Base-by-base conservation (phyloP, 37 sponge, comb jelly and placozoan genomes). In the Agelas oroides region DNA sequence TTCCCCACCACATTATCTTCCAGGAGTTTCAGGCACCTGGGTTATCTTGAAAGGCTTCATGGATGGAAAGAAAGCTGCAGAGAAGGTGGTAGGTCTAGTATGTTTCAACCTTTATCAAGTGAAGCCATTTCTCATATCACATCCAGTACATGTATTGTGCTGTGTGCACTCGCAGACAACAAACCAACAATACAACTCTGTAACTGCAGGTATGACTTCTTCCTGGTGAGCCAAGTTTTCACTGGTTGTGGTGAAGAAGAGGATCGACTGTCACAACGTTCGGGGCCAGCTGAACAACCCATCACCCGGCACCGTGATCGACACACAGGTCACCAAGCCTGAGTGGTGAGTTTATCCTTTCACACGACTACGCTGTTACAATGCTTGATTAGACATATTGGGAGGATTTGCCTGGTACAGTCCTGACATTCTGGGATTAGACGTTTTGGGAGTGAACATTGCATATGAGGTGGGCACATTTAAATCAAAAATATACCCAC, bases 41-140 rank as follows among this genome's bases (percentile, higher is more conserved):
- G 84, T 93, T 67, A 95, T 97, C 78, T 97, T 97, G 40, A 88
- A 95, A 63, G 99, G 99, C 6, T 98, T 98, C 80, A 96, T 98
- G 97, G 99, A 98, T 55, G 97, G 97, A 18, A 90, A 92, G 90
- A 98, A 98, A 79, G 95, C 99, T 24, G 85, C 89, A 24, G 86
- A 89, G 82, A 88, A 90, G 52, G 94, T 97, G 92, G 96, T 92
- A 28, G 36, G 89, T 25, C 30, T 25, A 5, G 34, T 19, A 46
- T 46, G 8, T 46, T 8, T 46, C 46, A 46, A 8, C 46, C 46
- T 46, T n/a, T n/a, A n/a, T n/a, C n/a, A n/a, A n/a, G n/a, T n/a
- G n/a, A n/a, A n/a, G n/a, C n/a, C n/a, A n/a, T n/a, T n/a, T n/a
- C n/a, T n/a, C n/a, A n/a, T n/a, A n/a, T n/a, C n/a, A n/a, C n/a